Evolutionary conservation across 2,797 vertebrate species (phyloP).

Genomic region (Paratrypauchen microcephalus): DNA sequence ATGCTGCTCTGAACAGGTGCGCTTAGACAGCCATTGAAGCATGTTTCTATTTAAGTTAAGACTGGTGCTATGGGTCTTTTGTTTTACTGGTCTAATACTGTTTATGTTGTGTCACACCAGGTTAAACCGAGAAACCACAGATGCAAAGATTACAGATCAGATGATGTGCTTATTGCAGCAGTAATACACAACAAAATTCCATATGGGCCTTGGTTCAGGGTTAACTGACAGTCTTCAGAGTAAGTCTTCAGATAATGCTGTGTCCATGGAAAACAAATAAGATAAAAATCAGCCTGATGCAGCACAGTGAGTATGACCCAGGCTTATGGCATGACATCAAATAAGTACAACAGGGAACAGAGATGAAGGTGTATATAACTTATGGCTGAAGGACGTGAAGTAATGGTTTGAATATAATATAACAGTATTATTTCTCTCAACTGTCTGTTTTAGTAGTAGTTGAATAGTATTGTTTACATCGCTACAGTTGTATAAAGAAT

Average conservation of each 20-base stretch:
- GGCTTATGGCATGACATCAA: constrained; percentile 15
- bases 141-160: constrained; percentile 36
- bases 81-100: constrained; percentile 46
- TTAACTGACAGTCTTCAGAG: constrained; percentile 24
- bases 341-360: background rate
- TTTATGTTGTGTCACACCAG: constrained; percentile 55
- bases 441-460: background rate
- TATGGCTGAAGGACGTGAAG: background rate
- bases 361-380: background rate
- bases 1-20: constrained; percentile 51
- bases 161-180: constrained; percentile 37
- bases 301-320: constrained; percentile 41
- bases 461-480: background rate
- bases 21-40: constrained; percentile 23
- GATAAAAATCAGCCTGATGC: constrained; percentile 58
- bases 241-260: constrained; percentile 12
- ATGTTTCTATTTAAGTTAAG: constrained; percentile 20
- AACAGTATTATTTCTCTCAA: background rate
- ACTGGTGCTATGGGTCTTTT: constrained; percentile 31
- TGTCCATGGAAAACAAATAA: constrained; percentile 44
- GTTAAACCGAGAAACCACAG: constrained; percentile 51
- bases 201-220: constrained; percentile 41
- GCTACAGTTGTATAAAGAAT: background rate
- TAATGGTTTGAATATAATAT: background rate
- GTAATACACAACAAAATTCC: constrained; percentile 34